A percentile compares a stretch with the other conserved stretches of the same genome.
Conservation (phyloP, 1,140 invertebrate species). For the Bombus picipes region DNA sequence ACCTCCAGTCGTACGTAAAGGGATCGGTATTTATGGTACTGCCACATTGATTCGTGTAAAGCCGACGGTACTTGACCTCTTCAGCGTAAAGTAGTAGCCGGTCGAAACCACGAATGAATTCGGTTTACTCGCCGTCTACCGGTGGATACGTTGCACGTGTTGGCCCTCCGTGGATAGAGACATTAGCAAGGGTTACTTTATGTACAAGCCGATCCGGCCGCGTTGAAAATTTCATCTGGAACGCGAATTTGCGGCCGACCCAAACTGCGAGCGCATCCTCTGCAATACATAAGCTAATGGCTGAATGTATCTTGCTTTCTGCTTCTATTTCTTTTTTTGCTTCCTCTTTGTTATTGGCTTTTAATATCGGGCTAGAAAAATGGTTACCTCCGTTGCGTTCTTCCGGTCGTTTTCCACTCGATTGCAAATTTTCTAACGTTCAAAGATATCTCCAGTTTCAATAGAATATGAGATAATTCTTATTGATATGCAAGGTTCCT, state of each 20-base stretch:
- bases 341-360: background rate
- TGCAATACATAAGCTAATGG: background rate
- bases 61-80: constrained; percentile 67
- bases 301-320: background rate
- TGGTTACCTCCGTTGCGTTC: background rate
- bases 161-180: constrained; percentile 31
- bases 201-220: constrained; percentile 18
- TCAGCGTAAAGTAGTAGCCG: constrained; percentile 58
- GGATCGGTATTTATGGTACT: constrained; percentile 70
- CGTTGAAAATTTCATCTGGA: constrained; percentile 37
- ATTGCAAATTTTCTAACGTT: background rate
- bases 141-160: constrained; percentile 28
- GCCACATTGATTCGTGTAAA: constrained; percentile 71
- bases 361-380: background rate
- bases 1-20: constrained; percentile 60
- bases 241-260: constrained; percentile 29
- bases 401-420: background rate
- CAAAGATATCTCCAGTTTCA: too few relatives aligned
- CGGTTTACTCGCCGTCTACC: constrained; percentile 41
- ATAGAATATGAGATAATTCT: too few relatives aligned
- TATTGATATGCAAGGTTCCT: too few relatives aligned
- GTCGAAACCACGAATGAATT: constrained; percentile 59
- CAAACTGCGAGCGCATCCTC: background rate
- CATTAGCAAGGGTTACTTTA: constrained; percentile 51
- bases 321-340: background rate